Conservation (phyloP, 2,797 vertebrate species). For the Sylvia borin region DNA sequence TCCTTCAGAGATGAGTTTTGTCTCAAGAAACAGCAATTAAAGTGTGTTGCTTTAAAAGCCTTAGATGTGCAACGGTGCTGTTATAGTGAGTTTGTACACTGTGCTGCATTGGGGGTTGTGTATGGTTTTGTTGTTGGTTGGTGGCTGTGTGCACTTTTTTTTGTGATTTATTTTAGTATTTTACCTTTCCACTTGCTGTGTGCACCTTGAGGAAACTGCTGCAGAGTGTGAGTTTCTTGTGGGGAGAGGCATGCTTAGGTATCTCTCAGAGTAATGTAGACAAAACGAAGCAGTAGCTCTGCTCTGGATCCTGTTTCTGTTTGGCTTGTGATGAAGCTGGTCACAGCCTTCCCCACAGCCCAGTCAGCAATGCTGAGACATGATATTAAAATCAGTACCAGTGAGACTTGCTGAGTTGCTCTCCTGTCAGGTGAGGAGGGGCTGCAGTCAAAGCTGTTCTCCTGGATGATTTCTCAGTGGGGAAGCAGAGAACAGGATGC, state of each 20-base stretch:
- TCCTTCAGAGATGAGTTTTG: background rate
- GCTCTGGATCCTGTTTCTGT: background rate
- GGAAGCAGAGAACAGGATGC: background rate
- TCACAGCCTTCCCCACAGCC: background rate
- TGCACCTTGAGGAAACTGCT: background rate
- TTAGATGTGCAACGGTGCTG: background rate
- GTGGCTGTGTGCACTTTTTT: background rate
- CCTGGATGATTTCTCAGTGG: background rate
- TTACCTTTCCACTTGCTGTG: background rate
- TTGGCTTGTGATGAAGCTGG: background rate
- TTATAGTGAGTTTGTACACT: background rate
- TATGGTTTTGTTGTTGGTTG: background rate
- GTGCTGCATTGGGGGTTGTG: background rate
- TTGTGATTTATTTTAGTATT: background rate
- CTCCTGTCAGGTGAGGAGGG: background rate
- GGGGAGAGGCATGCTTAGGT: background rate
- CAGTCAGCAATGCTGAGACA: background rate
- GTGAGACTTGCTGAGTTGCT: fast-evolving
- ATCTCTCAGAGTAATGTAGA: background rate
- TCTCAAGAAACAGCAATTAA: background rate
- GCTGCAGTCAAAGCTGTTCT: background rate
- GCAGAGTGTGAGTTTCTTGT: background rate
- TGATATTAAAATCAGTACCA: background rate
- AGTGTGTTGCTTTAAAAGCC: background rate
- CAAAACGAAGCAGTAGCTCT: background rate